Base-by-base conservation (phyloP, 2,797 vertebrate genomes). In the Darevskia nairensis region DNA sequence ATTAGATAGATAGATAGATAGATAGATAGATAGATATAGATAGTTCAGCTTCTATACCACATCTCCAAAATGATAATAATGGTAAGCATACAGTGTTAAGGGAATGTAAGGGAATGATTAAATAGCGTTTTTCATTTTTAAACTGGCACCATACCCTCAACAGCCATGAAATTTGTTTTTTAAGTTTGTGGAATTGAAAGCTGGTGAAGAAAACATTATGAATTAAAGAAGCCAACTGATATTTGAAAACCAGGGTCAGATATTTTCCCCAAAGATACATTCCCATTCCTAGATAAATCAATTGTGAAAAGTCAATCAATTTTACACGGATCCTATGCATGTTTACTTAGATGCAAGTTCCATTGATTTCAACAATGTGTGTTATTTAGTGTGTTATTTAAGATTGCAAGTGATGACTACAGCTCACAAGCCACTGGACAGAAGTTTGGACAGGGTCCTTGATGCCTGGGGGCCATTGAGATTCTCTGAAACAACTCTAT, bases 311-410 rank as follows among this genome's bases (percentile, higher is more conserved):
- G 23, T 21, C 69, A 55, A 69, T 35, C 7, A 23, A 35, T 74
- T 69, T 41, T 86, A n/a, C n/a, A 44, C 75, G 25, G 68, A 35
- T 8, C 6, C 41, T 84, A 27, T 72, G n/a, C 39, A 46, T 75
- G 27, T 41, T 80, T 80, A n/a, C n/a, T 41, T 68, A 71, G 59
- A 85, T 39, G 35, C 46, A 50, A n/a, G 8, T 9, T 15, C 44
- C 77, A 80, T 29, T 74, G 39, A 69, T 85, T 85, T 74, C 29
- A 79, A 74, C 15, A n/a, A n/a, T n/a, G n/a, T n/a, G n/a, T n/a
- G n/a, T n/a, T n/a, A n/a, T n/a, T n/a, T n/a, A n/a, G n/a, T 35
- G 13, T 82, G 55, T 10, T 55, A 0, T 0, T 89, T 74, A 35
- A 41, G 46, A 46, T 35, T 29, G 32, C 11, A 84, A 19, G 3